Conservation (phyloP, 2,888 invertebrate genomes). For the Anoncus sp. region DNA sequence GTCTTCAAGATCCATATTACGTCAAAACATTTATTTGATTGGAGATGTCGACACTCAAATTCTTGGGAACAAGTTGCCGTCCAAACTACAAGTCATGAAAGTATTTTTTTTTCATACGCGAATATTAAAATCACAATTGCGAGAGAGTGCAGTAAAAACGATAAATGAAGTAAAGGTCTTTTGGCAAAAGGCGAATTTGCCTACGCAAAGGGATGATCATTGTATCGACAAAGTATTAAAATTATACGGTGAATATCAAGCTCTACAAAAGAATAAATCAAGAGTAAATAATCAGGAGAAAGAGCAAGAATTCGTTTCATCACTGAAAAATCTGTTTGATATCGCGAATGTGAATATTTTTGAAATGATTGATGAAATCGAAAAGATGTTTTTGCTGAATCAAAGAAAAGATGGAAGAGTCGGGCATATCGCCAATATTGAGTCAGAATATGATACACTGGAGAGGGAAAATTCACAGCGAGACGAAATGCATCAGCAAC, state of each 20-base stretch:
- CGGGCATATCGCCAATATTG: slow-evolving; percentile 5
- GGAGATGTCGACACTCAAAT: slow-evolving; percentile 33
- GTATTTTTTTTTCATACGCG: slow-evolving; percentile 64
- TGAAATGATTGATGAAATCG: slow-evolving; percentile 42
- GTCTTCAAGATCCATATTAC: slow-evolving; percentile 19
- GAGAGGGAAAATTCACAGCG: slow-evolving; percentile 1
- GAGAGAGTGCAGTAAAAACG: slow-evolving; percentile 53
- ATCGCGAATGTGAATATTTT: slow-evolving; percentile 51
- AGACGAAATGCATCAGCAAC: slow-evolving; percentile 4
- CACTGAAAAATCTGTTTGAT: slow-evolving; percentile 58
- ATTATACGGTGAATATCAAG: slow-evolving; percentile 74
- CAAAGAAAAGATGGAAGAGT: slow-evolving; percentile 17
- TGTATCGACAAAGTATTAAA: slow-evolving; percentile 66
- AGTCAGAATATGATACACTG: not conserved
- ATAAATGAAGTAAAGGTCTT: slow-evolving; percentile 60
- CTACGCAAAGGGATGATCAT: slow-evolving; percentile 44
- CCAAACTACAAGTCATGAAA: slow-evolving; percentile 60
- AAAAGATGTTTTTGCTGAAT: slow-evolving; percentile 17
- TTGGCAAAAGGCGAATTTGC: slow-evolving; percentile 63
- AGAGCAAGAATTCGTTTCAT: slow-evolving; percentile 50
- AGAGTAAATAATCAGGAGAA: slow-evolving; percentile 54
- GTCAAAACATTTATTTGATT: slow-evolving; percentile 33
- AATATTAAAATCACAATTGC: slow-evolving; percentile 59
- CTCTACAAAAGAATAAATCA: slow-evolving; percentile 71
- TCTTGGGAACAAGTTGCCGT: slow-evolving; percentile 62